These are phyloP conservation scores for Panulirus ornatus DNA, from an alignment of 1,140 invertebrate genomes.

Conservation along the genomic window DNA sequence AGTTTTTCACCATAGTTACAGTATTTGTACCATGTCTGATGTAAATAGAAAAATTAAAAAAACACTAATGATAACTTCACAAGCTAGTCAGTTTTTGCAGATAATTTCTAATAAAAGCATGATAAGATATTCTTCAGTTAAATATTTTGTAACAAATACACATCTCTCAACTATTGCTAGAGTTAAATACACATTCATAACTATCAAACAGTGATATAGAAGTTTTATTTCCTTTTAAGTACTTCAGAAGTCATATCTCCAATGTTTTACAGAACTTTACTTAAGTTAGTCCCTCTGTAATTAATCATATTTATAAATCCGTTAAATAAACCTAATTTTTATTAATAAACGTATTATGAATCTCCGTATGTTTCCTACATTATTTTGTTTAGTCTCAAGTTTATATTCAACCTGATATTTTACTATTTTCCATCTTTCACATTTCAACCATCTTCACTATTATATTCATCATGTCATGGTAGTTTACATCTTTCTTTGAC, in stretches of 20 bases:
- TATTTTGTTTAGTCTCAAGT: not conserved
- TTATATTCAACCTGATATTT: not conserved
- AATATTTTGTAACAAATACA: constrained; percentile 17
- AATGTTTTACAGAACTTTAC: not conserved
- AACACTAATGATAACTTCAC: constrained; percentile 31
- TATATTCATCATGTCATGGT: not conserved
- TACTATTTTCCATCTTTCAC: not conserved
- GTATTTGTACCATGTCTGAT: constrained; percentile 9
- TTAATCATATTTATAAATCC: not conserved
- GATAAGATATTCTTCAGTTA: constrained; percentile 9
- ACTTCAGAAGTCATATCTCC: not conserved
- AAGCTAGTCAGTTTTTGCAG: constrained; percentile 64
- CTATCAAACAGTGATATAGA: not conserved
- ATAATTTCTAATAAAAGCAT: constrained; percentile 35
- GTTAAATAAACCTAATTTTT: not conserved
- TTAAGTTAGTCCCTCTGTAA: not conserved
- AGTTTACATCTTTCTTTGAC: not conserved
- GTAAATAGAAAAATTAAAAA: constrained; percentile 13
- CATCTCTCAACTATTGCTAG: not conserved
- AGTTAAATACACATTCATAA: not conserved
- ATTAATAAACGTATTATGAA: not conserved
- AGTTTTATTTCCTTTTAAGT: not conserved
- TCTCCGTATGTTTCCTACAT: not conserved
- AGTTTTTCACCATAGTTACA: constrained; percentile 13
- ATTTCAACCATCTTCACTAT: not conserved